Percentiles rank a stretch among this genome's conserved stretches.
Conservation (phyloP, 2,888 invertebrate species). For the Ochlodes sylvanus region DNA sequence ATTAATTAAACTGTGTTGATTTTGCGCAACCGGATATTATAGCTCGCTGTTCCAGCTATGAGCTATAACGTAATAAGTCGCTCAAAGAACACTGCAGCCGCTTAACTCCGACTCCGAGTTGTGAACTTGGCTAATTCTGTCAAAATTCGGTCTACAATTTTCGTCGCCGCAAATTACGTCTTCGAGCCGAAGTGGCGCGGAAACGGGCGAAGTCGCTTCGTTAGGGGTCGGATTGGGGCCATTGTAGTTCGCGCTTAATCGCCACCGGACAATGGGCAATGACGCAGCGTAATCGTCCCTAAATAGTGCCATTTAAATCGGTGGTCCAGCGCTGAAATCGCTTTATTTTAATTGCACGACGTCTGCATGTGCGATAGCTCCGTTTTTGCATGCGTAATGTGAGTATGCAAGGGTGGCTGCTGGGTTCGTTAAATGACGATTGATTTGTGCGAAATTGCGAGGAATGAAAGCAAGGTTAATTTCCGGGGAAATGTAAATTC, state of each 20-base stretch:
- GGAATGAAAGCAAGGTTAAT: slow-evolving; percentile 3
- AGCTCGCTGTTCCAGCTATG: slow-evolving; percentile 10
- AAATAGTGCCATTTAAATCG: slow-evolving; percentile 72
- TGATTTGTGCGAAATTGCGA: slow-evolving; percentile 25
- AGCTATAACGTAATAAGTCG: slow-evolving; percentile 25
- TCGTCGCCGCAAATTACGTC: slow-evolving; percentile 80
- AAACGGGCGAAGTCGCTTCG: slow-evolving; percentile 80
- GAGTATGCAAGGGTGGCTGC: neutral
- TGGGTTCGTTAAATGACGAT: slow-evolving; percentile 27
- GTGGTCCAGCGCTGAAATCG: slow-evolving; percentile 60
- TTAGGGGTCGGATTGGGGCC: slow-evolving; percentile 76
- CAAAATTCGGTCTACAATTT: slow-evolving; percentile 75
- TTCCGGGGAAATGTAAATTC: slow-evolving; percentile 2
- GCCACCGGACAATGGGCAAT: slow-evolving; percentile 77
- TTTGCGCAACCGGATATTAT: slow-evolving; percentile 27
- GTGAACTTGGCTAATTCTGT: slow-evolving; percentile 57
- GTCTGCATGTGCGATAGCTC: slow-evolving; percentile 32
- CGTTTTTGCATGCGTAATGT: slow-evolving; percentile 19
- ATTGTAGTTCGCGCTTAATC: slow-evolving; percentile 77
- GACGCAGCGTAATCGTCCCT: slow-evolving; percentile 78
- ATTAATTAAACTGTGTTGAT: slow-evolving; percentile 16
- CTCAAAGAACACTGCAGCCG: slow-evolving; percentile 22
- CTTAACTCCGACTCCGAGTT: slow-evolving; percentile 52
- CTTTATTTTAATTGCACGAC: slow-evolving; percentile 61
- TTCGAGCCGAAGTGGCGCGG: slow-evolving; percentile 73